A percentile compares a stretch with the other conserved stretches of the same genome.
Evolutionary conservation across 2,888 invertebrate species (phyloP).

Genomic region (Eristalis pertinax): DNA sequence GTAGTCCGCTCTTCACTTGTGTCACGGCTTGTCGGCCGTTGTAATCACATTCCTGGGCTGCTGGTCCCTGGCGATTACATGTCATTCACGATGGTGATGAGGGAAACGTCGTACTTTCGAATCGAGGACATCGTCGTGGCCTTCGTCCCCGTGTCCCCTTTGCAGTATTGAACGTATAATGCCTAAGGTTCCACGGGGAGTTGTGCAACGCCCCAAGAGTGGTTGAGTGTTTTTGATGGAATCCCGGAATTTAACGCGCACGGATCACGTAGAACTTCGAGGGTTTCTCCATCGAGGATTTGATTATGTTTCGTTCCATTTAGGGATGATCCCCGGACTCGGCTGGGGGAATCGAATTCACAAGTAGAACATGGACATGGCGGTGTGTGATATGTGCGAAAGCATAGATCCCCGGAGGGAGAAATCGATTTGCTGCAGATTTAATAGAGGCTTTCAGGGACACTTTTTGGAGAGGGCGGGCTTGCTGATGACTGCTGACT

Average conservation of each 20-base stretch:
- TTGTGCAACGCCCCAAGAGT: background rate
- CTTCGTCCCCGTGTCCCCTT: too few relatives aligned
- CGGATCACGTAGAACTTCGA: background rate
- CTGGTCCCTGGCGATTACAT: conserved; percentile 53
- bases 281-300: background rate
- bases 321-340: background rate
- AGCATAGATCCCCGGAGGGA: background rate
- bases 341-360: background rate
- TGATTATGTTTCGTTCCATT: background rate
- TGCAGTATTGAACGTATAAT: background rate
- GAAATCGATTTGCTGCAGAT: background rate
- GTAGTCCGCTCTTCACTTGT: conserved; percentile 14
- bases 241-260: background rate
- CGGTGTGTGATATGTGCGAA: background rate
- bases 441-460: background rate
- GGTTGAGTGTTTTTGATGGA: background rate
- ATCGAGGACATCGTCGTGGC: background rate
- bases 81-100: conserved; percentile 47
- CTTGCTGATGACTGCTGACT: background rate
- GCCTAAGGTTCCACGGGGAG: background rate
- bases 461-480: background rate
- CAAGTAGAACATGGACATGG: background rate
- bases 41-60: conserved; percentile 34
- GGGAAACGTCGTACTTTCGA: conserved; percentile 23
- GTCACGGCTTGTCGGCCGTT: conserved; percentile 25